Conservation (phyloP, 1,140 invertebrate genomes). For the Drosophila triauraria region DNA sequence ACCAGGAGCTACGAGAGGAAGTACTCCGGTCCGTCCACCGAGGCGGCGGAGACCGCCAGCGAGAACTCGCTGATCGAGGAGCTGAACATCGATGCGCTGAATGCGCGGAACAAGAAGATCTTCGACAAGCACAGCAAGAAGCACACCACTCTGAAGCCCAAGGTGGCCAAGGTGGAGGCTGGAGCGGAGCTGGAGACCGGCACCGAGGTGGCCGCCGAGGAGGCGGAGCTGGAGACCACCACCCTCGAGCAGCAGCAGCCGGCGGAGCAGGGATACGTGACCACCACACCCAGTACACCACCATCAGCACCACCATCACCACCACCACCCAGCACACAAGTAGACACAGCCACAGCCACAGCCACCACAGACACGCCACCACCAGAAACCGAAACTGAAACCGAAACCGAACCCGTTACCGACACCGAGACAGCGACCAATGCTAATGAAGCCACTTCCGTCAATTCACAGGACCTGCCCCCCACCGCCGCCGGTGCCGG, state of each 20-base stretch:
- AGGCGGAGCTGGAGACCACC: constrained; percentile 11
- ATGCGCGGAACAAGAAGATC: constrained; percentile 86
- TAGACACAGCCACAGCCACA: constrained; percentile 51
- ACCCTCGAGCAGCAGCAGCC: constrained; percentile 17
- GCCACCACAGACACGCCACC: constrained; percentile 53
- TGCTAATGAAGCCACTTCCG: constrained; percentile 80
- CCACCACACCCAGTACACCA: constrained; percentile 76
- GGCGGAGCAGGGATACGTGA: constrained; percentile 60
- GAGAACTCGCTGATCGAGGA: constrained; percentile 84
- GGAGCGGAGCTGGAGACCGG: constrained; percentile 32
- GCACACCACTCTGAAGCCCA: constrained; percentile 79
- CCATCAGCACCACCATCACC: constrained; percentile 58
- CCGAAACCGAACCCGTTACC: constrained; percentile 22
- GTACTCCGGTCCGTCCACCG: constrained; percentile 75
- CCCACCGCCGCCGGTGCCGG: not conserved
- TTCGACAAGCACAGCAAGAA: constrained; percentile 85
- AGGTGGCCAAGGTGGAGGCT: constrained; percentile 41
- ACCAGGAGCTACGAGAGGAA: constrained; percentile 81
- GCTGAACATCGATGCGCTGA: constrained; percentile 85
- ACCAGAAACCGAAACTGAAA: constrained; percentile 45
- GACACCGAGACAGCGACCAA: constrained; percentile 46
- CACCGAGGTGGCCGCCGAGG: constrained; percentile 32
- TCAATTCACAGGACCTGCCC: constrained; percentile 66
- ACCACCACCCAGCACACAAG: constrained; percentile 46
- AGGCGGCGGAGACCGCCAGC: constrained; percentile 47